phyloP scores from a whole-genome alignment of 1,140 invertebrate species.

The Doryteuthis pealeii region DNA sequence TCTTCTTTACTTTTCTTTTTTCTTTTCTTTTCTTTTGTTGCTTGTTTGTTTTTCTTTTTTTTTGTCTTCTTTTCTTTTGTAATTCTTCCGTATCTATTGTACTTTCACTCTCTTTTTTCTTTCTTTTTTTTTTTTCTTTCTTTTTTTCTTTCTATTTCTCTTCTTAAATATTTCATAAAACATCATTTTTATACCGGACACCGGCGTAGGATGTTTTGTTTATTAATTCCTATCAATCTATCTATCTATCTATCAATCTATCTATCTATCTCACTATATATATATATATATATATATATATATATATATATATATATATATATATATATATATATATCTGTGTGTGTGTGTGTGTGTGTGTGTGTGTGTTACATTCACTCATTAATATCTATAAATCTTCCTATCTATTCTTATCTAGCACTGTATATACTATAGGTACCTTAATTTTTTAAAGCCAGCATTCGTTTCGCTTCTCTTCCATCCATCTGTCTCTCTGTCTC shows the following conservation, averaged over 20 bases:
- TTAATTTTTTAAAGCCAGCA: no score
- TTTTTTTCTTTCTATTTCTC: not conserved
- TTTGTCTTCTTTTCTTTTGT: no score
- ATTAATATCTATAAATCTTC: no score
- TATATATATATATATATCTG: no score
- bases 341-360: no score
- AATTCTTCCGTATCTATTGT: not conserved
- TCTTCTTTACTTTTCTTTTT: not conserved
- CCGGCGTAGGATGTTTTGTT: not conserved
- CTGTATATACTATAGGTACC: no score
- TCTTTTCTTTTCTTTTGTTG: not conserved
- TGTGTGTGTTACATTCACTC: not conserved
- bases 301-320: not conserved
- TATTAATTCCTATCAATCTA: not conserved
- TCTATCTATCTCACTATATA: no score
- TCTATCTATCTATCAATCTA: not conserved
- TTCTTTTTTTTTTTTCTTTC: not conserved
- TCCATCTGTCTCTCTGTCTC: not conserved
- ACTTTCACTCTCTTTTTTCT: not conserved
- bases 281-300: not conserved
- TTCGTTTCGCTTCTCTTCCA: no score
- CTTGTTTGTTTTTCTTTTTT: not conserved
- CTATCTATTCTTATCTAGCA: no score
- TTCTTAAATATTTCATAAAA: not conserved
- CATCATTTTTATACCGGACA: not conserved